Percentiles rank a stretch among this genome's conserved stretches.
Conservation (phyloP, 1,140 invertebrate species). For the Cyclargus thomasi region DNA sequence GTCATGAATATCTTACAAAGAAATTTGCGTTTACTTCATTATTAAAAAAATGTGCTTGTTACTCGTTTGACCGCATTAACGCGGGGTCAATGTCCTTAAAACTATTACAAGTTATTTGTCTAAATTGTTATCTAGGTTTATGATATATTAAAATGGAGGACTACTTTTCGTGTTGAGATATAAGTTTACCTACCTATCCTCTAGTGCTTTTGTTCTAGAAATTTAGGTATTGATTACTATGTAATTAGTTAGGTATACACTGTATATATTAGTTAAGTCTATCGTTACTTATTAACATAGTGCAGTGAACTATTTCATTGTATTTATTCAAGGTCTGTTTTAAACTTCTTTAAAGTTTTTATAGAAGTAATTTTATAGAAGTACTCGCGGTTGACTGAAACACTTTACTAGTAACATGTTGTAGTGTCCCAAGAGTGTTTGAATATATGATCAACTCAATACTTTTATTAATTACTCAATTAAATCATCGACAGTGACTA, state of each 20-base stretch:
- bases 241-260: too few species aligned
- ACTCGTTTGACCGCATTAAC: conserved; percentile 20
- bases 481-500: too few species aligned
- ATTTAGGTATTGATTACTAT: neutral
- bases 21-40: conserved; percentile 5
- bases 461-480: too few species aligned
- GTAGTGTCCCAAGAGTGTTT: too few species aligned
- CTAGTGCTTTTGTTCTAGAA: neutral
- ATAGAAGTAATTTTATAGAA: too few species aligned
- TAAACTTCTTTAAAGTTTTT: too few species aligned
- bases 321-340: conserved; percentile 46
- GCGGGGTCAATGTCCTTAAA: conserved; percentile 11
- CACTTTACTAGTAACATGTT: too few species aligned
- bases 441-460: too few species aligned
- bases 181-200: neutral
- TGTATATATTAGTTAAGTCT: neutral
- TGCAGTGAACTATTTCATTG: conserved; percentile 45
- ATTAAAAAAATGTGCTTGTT: conserved; percentile 6
- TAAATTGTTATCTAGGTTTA: conserved; percentile 19
- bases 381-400: too few species aligned
- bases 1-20: conserved; percentile 15
- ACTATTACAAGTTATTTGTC: conserved; percentile 14
- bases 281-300: conserved; percentile 39
- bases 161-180: neutral
- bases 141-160: neutral